Evolutionary conservation across 2,888 invertebrate genomes (phyloP), one percentile per base, ranked within the genome.

Genomic region (Leptopterna dolabrata): DNA sequence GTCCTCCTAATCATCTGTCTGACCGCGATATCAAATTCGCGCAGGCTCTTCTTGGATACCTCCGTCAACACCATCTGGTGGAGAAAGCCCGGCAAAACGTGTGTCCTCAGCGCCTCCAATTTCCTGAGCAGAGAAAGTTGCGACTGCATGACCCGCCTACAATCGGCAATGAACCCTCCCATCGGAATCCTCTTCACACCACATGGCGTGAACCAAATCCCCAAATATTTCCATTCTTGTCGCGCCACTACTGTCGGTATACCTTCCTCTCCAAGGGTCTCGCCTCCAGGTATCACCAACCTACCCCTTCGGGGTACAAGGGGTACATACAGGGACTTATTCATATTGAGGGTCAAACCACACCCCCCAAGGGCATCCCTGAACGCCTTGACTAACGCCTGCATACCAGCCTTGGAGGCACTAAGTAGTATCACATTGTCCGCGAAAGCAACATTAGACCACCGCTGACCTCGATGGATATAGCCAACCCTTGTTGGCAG

Each of bases 41-140:
- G 88, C 0, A 92, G 89, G 0, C 47, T 27, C 0, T 81, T 88
- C 0, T 43, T 86, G 0, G 88, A 90, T 24, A 84, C 87, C 3
- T 90, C 90, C 1, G 91, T 91, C 6, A 92, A 76, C 76, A 91
- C 91, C n/a, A 92, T 80, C 9, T 89, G 88, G 88, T 92, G 92
- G 76, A 91, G 88, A 88, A 91, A 91, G 80, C 91, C 90, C 14
- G 92, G 92, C 24, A 92, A 89, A 51, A 92, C 90, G 90, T 91
- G 43, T 13, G 43, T 43, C 13, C 43, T 6, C 43, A 43, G 43
- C 7, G 43, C 6, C 43, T 43, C 43, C 43, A 43, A 43, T 13
- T 43, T 43, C 43, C 13, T 6, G 43, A 43, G 43, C 6, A 13
- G 43, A 9, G 43, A 6, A 6, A 43, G 43, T 13, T 9, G 7